Conservation (phyloP, 2,888 invertebrate species). For the Tetranychus piercei region DNA sequence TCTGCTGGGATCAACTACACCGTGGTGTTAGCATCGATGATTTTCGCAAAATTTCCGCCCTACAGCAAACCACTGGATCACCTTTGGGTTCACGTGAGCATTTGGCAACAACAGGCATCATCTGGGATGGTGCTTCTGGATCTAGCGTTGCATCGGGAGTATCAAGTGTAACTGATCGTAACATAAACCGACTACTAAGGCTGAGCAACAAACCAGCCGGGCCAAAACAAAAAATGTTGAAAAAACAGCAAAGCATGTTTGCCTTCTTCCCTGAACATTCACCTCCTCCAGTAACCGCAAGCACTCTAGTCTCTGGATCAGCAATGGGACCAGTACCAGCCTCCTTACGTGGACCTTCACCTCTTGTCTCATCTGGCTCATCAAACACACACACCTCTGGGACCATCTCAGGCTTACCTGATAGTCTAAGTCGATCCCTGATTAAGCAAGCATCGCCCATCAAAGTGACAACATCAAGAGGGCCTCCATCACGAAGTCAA, state of each 20-base stretch:
- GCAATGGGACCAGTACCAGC: background rate
- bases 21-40: conserved; percentile 26
- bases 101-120: conserved; percentile 21
- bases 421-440: background rate
- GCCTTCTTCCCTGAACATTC: conserved; percentile 28
- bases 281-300: background rate
- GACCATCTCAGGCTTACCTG: background rate
- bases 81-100: conserved; percentile 27
- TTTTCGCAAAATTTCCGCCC: conserved; percentile 23
- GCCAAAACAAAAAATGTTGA: conserved; percentile 28
- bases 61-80: conserved; percentile 17
- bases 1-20: conserved; percentile 27
- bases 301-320: background rate
- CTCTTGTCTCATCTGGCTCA: background rate
- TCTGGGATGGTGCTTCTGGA: conserved; percentile 23
- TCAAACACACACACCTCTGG: background rate
- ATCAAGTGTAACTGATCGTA: background rate
- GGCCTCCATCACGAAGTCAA: background rate
- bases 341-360: background rate
- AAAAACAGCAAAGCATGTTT: conserved; percentile 29
- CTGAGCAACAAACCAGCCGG: conserved; percentile 24
- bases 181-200: conserved; percentile 14
- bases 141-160: background rate
- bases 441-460: background rate
- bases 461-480: background rate